These are phyloP conservation scores for Pachyuromys duprasi DNA, from an alignment of 2,797 vertebrate species.

Conservation along the genomic window DNA sequence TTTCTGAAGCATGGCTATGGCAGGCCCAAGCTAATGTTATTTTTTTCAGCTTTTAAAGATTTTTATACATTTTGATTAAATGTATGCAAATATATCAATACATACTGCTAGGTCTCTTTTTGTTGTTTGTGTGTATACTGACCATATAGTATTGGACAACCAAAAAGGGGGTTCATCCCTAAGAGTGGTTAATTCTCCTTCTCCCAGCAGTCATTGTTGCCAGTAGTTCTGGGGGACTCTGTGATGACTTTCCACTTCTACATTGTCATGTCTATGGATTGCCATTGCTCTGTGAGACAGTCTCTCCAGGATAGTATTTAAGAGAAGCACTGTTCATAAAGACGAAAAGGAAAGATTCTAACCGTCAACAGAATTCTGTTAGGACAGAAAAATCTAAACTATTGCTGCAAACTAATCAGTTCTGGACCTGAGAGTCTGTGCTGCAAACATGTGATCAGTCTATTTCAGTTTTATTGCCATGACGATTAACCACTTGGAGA, in stretches of 20 bases:
- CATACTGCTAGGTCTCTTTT: neutral
- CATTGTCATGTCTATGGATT: neutral
- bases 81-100: neutral
- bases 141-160: neutral
- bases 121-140: neutral
- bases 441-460: constrained; percentile 65
- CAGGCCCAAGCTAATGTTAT: neutral
- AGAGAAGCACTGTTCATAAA: constrained; percentile 19
- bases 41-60: neutral
- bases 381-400: constrained; percentile 75
- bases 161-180: neutral
- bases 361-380: constrained; percentile 70
- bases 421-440: constrained; percentile 67
- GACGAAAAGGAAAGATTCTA: constrained; percentile 50
- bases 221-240: neutral
- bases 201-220: neutral
- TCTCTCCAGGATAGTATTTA: constrained; percentile 43
- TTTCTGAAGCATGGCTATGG: constrained; percentile 36
- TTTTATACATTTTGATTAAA: neutral
- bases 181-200: neutral
- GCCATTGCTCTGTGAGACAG: neutral
- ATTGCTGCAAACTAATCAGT: constrained; percentile 53
- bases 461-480: constrained; percentile 74
- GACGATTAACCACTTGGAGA: constrained; percentile 69
- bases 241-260: neutral